Conservation (phyloP, 2,888 invertebrate genomes). For the Lithodes maja region DNA sequence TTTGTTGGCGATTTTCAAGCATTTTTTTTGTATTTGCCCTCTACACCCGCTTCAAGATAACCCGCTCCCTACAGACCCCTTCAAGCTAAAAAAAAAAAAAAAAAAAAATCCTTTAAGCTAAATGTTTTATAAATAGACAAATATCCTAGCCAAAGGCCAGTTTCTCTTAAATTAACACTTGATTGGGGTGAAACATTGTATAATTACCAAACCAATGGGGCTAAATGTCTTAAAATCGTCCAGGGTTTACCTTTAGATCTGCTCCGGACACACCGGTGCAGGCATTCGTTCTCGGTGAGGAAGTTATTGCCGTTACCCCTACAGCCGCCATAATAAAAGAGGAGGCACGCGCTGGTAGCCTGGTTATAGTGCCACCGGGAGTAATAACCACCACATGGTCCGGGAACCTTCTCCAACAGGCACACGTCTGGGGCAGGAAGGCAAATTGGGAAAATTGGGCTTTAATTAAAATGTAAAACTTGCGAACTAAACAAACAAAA, state of each 20-base stretch:
- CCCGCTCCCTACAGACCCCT: neutral
- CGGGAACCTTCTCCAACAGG: conserved; percentile 82
- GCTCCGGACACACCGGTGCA: conserved; percentile 84
- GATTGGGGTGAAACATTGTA: too few species aligned
- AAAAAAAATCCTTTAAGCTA: too few species aligned
- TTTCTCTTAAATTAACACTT: too few species aligned
- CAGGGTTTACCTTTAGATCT: conserved; percentile 58
- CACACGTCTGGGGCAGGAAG: conserved; percentile 82
- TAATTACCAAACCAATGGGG: too few species aligned
- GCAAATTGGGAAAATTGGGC: neutral
- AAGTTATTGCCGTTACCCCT: conserved; percentile 91
- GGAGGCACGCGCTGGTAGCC: conserved; percentile 81
- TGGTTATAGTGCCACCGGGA: conserved; percentile 86
- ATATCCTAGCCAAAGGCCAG: too few species aligned
- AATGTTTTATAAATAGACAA: too few species aligned
- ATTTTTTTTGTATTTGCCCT: too few species aligned
- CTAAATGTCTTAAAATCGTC: too few species aligned
- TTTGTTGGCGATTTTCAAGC: too few species aligned
- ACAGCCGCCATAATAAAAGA: conserved; percentile 91
- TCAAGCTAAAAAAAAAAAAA: too few species aligned
- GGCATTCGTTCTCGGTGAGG: conserved; percentile 85
- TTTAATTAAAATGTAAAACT: neutral
- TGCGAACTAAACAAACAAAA: too few species aligned
- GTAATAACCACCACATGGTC: conserved; percentile 87
- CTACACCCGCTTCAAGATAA: too few species aligned